Conservation (phyloP, 2,797 vertebrate species). For the Clamator glandarius region DNA sequence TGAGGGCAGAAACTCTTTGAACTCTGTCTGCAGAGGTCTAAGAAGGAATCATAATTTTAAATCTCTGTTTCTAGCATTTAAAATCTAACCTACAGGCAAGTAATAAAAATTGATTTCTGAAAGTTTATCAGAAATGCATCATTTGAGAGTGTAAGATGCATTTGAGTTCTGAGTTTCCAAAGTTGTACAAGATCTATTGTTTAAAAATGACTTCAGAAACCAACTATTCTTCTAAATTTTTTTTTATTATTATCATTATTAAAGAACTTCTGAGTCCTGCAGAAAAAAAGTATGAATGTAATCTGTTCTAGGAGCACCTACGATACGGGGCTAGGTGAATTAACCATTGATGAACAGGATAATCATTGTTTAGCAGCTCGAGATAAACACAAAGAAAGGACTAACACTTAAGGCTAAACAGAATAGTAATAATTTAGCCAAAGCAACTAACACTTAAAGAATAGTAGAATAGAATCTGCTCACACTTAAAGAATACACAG, state of each 20-base stretch:
- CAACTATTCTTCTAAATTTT: background rate
- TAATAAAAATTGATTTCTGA: background rate
- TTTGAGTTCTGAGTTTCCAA: background rate
- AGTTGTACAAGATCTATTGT: background rate
- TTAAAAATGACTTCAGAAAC: background rate
- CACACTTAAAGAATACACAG: no score
- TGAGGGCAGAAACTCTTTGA: background rate
- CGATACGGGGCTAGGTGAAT: no score
- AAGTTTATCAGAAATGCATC: background rate
- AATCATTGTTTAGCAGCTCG: no score
- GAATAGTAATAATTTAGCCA: no score
- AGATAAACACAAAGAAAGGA: no score
- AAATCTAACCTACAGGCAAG: background rate
- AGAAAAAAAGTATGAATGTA: background rate
- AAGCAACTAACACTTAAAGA: no score
- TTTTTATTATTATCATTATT: no score
- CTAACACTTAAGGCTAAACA: no score
- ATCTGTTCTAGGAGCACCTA: background rate
- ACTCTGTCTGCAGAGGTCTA: background rate
- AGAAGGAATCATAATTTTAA: background rate
- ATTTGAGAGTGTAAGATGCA: background rate
- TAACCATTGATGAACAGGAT: no score
- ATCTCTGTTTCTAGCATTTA: background rate
- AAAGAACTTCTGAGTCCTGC: background rate
- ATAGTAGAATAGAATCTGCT: no score